phyloP scores from a whole-genome alignment of 23 tunicate genomes.

The Oikopleura vanhoeffeni region DNA sequence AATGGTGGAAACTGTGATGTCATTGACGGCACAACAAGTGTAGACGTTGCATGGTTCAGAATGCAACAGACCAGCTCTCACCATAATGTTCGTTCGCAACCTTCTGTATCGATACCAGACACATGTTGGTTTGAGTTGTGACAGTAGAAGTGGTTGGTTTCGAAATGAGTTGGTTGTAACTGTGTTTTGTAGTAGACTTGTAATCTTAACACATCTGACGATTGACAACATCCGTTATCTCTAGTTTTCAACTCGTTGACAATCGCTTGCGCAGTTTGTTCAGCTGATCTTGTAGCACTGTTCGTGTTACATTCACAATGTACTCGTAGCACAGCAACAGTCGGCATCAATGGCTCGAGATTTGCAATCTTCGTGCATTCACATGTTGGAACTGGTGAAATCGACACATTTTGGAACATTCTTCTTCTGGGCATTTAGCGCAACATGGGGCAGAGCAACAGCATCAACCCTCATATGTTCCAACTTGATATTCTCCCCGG shows the following conservation, averaged over 20 bases:
- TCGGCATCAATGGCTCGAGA: constrained; percentile 17
- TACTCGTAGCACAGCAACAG: constrained; percentile 36
- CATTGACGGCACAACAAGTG: constrained; percentile 7
- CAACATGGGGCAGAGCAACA: not conserved
- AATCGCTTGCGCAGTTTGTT: constrained; percentile 31
- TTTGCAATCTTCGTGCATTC: not conserved
- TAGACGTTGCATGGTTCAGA: constrained; percentile 6
- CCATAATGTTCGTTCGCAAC: not conserved
- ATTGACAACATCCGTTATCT: not conserved
- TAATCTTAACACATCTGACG: too few relatives aligned
- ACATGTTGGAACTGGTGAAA: constrained; percentile 9
- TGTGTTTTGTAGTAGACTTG: too few relatives aligned
- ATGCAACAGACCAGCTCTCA: not conserved
- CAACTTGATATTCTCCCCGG: too few relatives aligned
- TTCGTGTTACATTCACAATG: constrained; percentile 32
- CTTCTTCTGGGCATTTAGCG: not conserved
- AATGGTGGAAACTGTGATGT: not conserved
- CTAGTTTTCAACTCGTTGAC: constrained; percentile 19
- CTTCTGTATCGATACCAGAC: not conserved
- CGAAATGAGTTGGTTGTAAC: not conserved
- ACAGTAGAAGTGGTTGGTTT: not conserved
- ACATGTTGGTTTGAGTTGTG: too few relatives aligned
- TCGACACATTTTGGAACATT: too few relatives aligned
- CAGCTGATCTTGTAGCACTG: constrained; percentile 31
- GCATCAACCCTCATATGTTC: not conserved